Base-by-base conservation (phyloP, 1,140 invertebrate genomes). In the Carcinoscorpius rotundicauda region DNA sequence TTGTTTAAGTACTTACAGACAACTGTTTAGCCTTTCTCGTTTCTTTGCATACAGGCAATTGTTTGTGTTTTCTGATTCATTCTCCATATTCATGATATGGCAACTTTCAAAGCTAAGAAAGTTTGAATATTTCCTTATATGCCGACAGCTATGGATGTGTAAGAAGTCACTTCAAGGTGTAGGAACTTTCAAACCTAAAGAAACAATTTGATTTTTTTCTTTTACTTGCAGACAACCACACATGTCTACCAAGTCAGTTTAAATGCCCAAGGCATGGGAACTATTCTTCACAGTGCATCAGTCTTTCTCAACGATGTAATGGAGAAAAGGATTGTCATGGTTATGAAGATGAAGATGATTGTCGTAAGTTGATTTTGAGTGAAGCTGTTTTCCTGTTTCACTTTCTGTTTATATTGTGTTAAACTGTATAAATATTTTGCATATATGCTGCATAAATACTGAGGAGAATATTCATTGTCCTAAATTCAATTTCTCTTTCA, bases 281-380 rank as follows among this genome's bases (percentile, higher is more conserved):
- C 4, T 49, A 73, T 60, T 77, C 66, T 71, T 81, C 72, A 11
- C 69, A 73, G 62, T 84, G 83, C 69, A 81, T 84, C 61, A 74
- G 77, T 6, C 71, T 71, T n/a, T 72, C 73, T 51, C 75, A 73
- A 49, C 72, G 74, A 49, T 89, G 87, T 73, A 81, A 90, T 74
- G 81, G 83, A 66, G 74, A 80, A 11, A 73, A 75, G 51, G 85
- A 90, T 71, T 91, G 88, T 74, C 71, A 72, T n/a, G 86, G 88
- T 72, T 82, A 81, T 51, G 84, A 86, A 70, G 89, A 91, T 77
- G 87, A 90, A 78, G 66, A 66, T 70, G 76, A 84, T 74, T 88
- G 86, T 72, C 81, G 82, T 84, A 79, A 79, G 81, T 80, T 55
- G 51, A 53, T 62, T 57, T 4, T 29, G 51, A 61, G 49, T 50